Conservation (phyloP, 2,888 invertebrate genomes). For the Habrosyne pyritoides region DNA sequence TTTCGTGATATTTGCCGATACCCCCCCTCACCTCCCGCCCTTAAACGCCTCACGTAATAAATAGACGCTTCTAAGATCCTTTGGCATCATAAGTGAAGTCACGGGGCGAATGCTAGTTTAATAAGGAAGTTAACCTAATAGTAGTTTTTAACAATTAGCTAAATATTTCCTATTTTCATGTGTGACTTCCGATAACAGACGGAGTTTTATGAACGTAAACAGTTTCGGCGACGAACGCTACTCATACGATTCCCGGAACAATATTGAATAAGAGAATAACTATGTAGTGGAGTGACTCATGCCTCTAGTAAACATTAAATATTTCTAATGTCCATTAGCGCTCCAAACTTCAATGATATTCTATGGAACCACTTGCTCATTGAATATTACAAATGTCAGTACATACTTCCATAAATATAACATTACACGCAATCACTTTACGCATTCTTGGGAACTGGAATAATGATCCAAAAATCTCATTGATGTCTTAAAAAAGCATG, state of each 20-base stretch:
- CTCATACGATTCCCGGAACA: background rate
- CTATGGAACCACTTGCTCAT: background rate
- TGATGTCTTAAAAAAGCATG: no score
- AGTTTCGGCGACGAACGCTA: constrained; percentile 1
- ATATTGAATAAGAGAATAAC: background rate
- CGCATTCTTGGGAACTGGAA: no score
- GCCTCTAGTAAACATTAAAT: background rate
- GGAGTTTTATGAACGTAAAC: background rate
- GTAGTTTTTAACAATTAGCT: no score
- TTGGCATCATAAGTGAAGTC: no score
- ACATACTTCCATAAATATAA: background rate
- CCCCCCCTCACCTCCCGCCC: no score
- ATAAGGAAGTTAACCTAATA: background rate
- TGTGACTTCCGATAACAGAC: background rate
- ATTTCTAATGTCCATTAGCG: background rate
- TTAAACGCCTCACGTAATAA: no score
- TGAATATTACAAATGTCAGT: background rate
- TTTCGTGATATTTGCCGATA: no score
- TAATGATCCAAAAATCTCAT: no score
- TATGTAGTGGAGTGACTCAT: background rate
- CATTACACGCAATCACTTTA: background rate
- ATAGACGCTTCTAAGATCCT: no score
- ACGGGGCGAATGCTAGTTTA: no score
- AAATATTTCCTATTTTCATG: background rate
- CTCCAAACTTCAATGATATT: background rate